phyloP scores from a whole-genome alignment of 2,113 vertebrate genomes.

The Calyptomena viridis region DNA sequence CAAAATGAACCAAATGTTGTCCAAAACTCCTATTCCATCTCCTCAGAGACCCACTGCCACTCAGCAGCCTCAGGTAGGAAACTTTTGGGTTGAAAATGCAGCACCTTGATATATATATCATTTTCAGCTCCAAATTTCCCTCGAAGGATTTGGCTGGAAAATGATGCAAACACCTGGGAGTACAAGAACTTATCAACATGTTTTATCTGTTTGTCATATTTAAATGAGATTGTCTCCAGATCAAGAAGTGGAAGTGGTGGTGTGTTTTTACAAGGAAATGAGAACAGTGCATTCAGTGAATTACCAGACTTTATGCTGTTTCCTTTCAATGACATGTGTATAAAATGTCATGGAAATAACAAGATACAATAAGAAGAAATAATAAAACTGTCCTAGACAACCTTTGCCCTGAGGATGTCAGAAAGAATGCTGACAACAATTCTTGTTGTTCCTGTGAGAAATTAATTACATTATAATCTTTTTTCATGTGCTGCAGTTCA shows the following conservation, averaged over 20 bases:
- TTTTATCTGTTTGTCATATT: not conserved
- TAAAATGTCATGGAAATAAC: not conserved
- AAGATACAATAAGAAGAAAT: not conserved
- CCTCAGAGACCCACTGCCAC: conserved; percentile 87
- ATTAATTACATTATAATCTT: accelerated
- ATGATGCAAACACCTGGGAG: not conserved
- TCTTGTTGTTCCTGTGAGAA: not conserved
- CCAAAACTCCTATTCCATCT: conserved; percentile 83
- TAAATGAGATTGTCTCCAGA: not conserved
- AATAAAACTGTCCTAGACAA: not conserved
- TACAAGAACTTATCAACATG: accelerated
- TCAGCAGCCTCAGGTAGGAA: conserved; percentile 91
- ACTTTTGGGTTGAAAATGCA: not conserved
- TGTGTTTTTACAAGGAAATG: not conserved
- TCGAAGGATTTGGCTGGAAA: not conserved
- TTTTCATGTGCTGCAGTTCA: not conserved
- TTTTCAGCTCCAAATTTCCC: not conserved
- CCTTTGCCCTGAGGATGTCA: not conserved
- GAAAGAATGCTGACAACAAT: not conserved
- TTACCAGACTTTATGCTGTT: not conserved
- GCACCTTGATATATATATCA: not conserved
- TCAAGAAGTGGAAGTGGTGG: not conserved
- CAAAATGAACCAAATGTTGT: conserved; percentile 89
- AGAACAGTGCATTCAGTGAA: not conserved
- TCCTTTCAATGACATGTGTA: not conserved